Evolutionary conservation across 1,140 invertebrate genomes (phyloP).

Genomic region (Meloidogyne hapla): DNA sequence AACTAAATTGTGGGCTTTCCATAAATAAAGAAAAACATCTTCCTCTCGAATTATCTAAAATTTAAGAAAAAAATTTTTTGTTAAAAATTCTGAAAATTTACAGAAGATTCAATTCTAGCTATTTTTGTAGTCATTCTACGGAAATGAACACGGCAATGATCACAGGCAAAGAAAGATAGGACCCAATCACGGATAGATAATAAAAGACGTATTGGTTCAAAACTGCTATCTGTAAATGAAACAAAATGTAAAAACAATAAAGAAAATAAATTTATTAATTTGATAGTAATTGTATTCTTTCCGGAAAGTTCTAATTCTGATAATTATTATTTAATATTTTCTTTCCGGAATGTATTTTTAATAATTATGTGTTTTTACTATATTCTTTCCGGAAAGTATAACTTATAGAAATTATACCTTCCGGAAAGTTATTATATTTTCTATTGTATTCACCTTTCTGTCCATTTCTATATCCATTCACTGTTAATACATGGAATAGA

Average conservation of each 20-base stretch:
- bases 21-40: slow-evolving; percentile 62
- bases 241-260: no score
- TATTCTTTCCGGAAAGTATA: background rate
- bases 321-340: background rate
- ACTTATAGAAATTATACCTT: background rate
- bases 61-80: background rate
- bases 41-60: slow-evolving; percentile 53
- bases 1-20: slow-evolving; percentile 63
- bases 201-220: slow-evolving; percentile 54
- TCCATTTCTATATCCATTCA: slow-evolving; percentile 72
- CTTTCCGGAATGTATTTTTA: no score
- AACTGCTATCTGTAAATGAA: slow-evolving; percentile 33
- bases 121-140: slow-evolving; percentile 60
- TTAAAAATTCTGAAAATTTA: no score
- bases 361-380: background rate
- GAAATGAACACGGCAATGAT: slow-evolving; percentile 60
- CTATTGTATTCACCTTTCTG: slow-evolving; percentile 29
- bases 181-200: slow-evolving; percentile 61
- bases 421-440: background rate
- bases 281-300: no score
- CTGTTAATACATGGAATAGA: slow-evolving; percentile 86
- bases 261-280: no score
- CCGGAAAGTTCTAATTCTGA: background rate
- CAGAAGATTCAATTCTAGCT: slow-evolving; percentile 56
- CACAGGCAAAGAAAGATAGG: slow-evolving; percentile 59